Base-by-base conservation (phyloP, 2,888 invertebrate genomes). In the Ormia ochracea region DNA sequence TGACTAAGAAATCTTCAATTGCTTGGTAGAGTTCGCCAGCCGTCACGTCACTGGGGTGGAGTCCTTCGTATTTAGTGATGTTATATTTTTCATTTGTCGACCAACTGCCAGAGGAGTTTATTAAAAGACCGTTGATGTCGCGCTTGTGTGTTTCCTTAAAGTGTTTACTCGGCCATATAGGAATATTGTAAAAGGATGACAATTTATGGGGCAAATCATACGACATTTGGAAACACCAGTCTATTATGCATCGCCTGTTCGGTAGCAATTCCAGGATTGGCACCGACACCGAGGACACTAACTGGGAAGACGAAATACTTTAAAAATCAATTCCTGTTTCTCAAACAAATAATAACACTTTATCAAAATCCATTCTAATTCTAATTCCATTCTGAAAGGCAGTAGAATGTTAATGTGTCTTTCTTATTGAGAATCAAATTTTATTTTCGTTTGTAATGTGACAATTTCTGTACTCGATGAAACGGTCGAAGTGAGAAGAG, bases 161-260 rank as follows among this genome's bases (percentile, higher is more conserved):
- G 9, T 85, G 83, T 14, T 85, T 86, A 4, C 85, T 85, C 0
- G 89, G 87, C 89, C 89, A 89, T 9, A 87, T 86, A 12, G 89
- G 89, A 21, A 88, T 85, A 65, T 86, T 86, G 50, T 89, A 90
- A 76, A 89, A 90, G 1, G 85, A 84, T 0, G 84, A 82, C 2
- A 88, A 36, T 26, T 83, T 82, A 33, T 63, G 76, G 2, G 90
- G 90, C 36, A 89, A 74, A 28, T 85, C 85, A 50, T 89, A 90
- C 48, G 86, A 85, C 81, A 89, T 85, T 82, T 87, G 88, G 59
- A 89, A 88, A n/a, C 90, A 89, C 87, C 88, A 88, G 84, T 90
- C 90, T 45, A 88, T 75, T 4, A 87, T 83, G 17, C 88, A 85
- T 4, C 87, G 86, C 4, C 89, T 87, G 12, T 89, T 88, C 0